Evolutionary conservation across 2,113 vertebrate species (phyloP).

Genomic region (Ceratotherium simum): DNA sequence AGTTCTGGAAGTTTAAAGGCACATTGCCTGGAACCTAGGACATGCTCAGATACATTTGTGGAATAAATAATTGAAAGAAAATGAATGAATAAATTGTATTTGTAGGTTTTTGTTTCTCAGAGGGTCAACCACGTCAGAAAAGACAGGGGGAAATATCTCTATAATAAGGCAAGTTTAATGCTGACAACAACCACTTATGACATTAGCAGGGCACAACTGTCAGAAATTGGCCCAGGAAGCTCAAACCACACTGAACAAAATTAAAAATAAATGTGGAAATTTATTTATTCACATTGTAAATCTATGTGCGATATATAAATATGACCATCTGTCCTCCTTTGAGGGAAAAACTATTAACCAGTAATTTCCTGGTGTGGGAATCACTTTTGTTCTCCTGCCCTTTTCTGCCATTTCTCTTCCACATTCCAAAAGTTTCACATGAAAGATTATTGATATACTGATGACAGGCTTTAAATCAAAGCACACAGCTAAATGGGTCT

Average conservation of each 20-base stretch:
- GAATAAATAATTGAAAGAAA: background rate
- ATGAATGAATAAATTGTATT: background rate
- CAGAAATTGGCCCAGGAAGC: background rate
- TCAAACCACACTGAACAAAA: background rate
- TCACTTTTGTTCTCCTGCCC: background rate
- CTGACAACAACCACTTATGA: background rate
- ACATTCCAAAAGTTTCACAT: background rate
- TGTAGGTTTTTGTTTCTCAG: background rate
- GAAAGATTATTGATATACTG: background rate
- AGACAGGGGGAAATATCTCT: background rate
- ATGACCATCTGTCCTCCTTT: background rate
- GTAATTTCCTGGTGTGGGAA: background rate
- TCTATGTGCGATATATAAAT: background rate
- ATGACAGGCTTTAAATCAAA: constrained; percentile 14
- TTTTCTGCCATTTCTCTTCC: background rate
- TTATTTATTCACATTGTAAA: background rate
- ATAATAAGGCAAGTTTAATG: background rate
- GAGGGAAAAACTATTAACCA: background rate
- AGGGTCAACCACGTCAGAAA: background rate
- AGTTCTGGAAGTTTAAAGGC: background rate
- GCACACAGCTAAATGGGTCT: background rate
- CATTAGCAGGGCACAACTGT: background rate
- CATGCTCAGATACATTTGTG: background rate
- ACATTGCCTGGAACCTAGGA: background rate
- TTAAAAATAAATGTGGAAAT: constrained; percentile 38